A percentile compares a stretch with the other conserved stretches of the same genome.
Evolutionary conservation across 2,888 invertebrate species (phyloP).

Genomic region (Apodemia mormo): DNA sequence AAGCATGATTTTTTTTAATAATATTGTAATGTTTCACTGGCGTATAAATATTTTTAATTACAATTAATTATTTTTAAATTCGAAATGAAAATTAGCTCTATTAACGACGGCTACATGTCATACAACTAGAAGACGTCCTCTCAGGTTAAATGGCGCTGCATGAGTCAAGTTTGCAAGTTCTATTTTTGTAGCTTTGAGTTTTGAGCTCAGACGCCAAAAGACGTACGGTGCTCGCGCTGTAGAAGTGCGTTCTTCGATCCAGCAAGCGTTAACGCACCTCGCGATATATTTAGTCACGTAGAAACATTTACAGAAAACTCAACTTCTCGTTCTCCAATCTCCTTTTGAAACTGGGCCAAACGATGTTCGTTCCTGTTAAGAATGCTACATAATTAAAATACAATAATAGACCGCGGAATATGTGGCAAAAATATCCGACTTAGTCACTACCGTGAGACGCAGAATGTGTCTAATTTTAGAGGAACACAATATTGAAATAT

Average conservation of each 20-base stretch:
- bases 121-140: neutral
- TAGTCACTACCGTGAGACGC: constrained; percentile 48
- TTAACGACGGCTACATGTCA: no score
- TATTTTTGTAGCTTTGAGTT: constrained; percentile 53
- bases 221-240: constrained; percentile 36
- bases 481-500: constrained; percentile 66
- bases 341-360: constrained; percentile 81
- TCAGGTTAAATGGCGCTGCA: constrained; percentile 30
- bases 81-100: neutral
- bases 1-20: no score
- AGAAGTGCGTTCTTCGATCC: constrained; percentile 36
- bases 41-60: neutral
- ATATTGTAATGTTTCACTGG: no score
- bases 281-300: constrained; percentile 70
- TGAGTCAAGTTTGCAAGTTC: constrained; percentile 47
- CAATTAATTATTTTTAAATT: neutral
- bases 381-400: constrained; percentile 54
- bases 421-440: constrained; percentile 74
- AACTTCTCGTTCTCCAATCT: constrained; percentile 75
- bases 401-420: constrained; percentile 62
- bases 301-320: constrained; percentile 76
- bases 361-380: constrained; percentile 73
- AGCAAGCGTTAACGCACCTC: constrained; percentile 40
- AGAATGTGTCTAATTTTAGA: constrained; percentile 63
- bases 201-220: constrained; percentile 25